A percentile compares a stretch with the other conserved stretches of the same genome.
phyloP scores from a whole-genome alignment of 2,113 vertebrate genomes.

The Sturnus vulgaris region DNA sequence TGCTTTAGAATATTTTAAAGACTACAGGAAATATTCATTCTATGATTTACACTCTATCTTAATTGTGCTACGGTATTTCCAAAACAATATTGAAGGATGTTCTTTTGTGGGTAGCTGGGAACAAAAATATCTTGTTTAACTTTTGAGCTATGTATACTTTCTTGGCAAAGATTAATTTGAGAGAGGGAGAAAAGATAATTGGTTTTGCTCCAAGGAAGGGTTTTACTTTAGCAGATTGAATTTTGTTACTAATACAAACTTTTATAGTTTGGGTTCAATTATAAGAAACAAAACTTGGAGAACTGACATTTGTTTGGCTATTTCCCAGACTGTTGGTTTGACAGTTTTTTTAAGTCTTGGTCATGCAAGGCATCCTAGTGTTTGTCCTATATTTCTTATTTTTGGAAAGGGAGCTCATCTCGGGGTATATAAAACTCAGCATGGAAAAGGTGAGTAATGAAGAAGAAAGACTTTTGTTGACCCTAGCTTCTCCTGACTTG shows the following conservation, averaged over 20 bases:
- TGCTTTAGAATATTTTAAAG: conserved; percentile 46
- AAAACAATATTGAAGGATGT: conserved; percentile 58
- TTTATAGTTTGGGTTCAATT: background rate
- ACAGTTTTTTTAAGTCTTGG: background rate
- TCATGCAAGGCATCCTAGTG: background rate
- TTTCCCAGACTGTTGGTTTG: background rate
- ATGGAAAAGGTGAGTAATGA: background rate
- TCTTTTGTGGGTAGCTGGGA: conserved; percentile 55
- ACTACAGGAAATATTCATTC: conserved; percentile 40
- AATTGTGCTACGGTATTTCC: conserved; percentile 57
- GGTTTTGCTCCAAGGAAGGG: background rate
- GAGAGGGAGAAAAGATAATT: background rate
- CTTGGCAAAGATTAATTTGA: conserved; percentile 14
- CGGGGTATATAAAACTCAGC: background rate
- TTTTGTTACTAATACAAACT: conserved; percentile 11
- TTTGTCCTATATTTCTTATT: background rate
- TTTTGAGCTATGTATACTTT: conserved; percentile 48
- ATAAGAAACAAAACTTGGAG: background rate
- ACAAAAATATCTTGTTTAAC: conserved; percentile 65
- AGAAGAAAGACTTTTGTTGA: background rate
- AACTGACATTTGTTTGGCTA: background rate
- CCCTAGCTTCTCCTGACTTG: background rate
- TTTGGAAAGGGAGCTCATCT: background rate
- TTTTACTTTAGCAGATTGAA: background rate
- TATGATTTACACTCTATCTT: conserved; percentile 55